Evolutionary conservation across 2,797 vertebrate genomes (phyloP), one percentile per base, ranked within the genome.

Genomic region (Spondyliosoma cantharus): DNA sequence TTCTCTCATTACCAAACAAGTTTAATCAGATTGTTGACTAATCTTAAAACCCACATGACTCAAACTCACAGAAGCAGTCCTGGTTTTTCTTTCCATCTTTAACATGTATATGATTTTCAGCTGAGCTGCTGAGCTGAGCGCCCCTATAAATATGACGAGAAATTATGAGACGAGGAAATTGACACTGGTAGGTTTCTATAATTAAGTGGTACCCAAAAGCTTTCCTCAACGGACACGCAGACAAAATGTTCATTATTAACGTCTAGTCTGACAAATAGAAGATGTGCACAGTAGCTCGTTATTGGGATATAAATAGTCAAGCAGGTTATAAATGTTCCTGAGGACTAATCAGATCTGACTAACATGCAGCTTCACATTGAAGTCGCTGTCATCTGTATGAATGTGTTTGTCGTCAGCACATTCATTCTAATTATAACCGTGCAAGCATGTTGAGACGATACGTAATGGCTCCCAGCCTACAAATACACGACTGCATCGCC

Each of bases 381-480:
- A 22, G 29, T 71, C 65, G 62, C 56, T 56, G 29, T 16, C 1
- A 2, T n/a, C 57, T 63, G 42, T 54, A 22, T 8, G 46, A 59
- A 53, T 49, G 22, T 45, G 25, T 64, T 52, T 50, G 14, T 56
- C 72, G 71, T 81, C 53, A 54, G 49, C 52, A 48, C 45, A 50
- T 74, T 75, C 7, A 48, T n/a, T 74, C 16, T 32, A 74, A 77
- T 74, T 58, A 82, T 68, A 43, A 53, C n/a, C 3, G 9, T 54
- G 60, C 57, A 84, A 80, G 25, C 54, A 59, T 54, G 61, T 42
- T 52, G 43, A 74, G 50, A 46, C 50, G 69, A 81, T 54, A 19
- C 57, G 76, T 8, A 71, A 72, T 66, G 58, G 29, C 66, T 74
- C 32, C 19, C 37, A 29, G 37, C 43, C 42, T 57, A 27, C 52